These are phyloP conservation scores for Lacanobia wlatinum DNA, from an alignment of 2,888 invertebrate genomes.

Conservation along the genomic window DNA sequence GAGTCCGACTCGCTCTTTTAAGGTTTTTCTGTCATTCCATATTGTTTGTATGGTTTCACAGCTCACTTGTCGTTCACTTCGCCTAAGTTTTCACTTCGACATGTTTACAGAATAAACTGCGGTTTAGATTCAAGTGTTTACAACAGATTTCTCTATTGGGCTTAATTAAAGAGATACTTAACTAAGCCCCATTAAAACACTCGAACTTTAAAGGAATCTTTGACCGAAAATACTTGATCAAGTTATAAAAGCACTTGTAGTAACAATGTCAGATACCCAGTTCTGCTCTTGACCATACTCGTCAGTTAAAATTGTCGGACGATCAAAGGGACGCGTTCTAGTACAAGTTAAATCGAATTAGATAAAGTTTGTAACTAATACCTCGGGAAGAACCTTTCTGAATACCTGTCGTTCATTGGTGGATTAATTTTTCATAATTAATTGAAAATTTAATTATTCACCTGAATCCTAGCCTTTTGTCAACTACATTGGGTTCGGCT, in stretches of 20 bases:
- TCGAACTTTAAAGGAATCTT: conserved; percentile 17
- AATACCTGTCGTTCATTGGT: background rate
- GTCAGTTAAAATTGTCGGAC: conserved; percentile 38
- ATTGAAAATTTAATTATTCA: background rate
- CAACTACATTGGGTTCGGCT: too few species aligned
- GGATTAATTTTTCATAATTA: background rate
- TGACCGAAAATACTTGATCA: conserved; percentile 5
- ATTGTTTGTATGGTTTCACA: too few species aligned
- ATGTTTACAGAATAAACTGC: too few species aligned
- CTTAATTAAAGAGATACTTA: background rate
- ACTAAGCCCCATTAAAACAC: background rate
- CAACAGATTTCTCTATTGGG: background rate
- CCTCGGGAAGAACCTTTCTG: conserved; percentile 9
- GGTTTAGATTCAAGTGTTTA: background rate
- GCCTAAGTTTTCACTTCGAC: too few species aligned
- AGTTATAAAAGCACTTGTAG: conserved; percentile 10
- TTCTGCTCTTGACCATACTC: conserved; percentile 27
- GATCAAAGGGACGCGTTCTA: conserved; percentile 28
- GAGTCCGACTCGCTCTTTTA: too few species aligned
- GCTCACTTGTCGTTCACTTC: too few species aligned
- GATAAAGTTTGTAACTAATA: conserved; percentile 40
- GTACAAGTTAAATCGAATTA: conserved; percentile 43
- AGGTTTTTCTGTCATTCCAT: too few species aligned
- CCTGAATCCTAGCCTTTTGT: too few species aligned
- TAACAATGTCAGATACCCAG: conserved; percentile 28